phyloP scores from a whole-genome alignment of 1,140 invertebrate genomes.

The Macrobrachium nipponense region DNA sequence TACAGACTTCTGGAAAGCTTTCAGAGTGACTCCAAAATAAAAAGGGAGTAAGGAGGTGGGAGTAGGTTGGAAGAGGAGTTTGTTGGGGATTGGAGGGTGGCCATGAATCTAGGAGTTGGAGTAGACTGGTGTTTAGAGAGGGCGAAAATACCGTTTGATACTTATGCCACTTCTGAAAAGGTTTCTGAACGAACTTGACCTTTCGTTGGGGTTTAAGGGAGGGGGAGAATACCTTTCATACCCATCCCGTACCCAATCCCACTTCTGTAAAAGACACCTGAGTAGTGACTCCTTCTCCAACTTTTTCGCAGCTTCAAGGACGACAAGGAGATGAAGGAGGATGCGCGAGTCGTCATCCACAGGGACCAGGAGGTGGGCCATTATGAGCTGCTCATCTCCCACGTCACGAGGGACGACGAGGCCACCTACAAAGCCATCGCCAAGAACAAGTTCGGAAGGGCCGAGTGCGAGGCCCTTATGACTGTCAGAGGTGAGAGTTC shows the following conservation, averaged over 20 bases:
- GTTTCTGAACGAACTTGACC: too few relatives aligned
- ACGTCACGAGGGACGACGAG: slow-evolving; percentile 83
- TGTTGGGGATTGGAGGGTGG: too few relatives aligned
- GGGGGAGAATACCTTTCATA: neutral
- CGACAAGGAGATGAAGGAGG: slow-evolving; percentile 77
- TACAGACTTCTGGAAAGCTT: too few relatives aligned
- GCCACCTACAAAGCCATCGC: slow-evolving; percentile 91
- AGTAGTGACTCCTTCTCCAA: neutral
- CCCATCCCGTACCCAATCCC: too few relatives aligned
- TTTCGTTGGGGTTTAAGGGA: neutral
- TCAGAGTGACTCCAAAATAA: too few relatives aligned
- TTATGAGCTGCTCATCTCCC: slow-evolving; percentile 89
- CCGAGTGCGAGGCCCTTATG: slow-evolving; percentile 80
- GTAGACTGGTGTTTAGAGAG: too few relatives aligned
- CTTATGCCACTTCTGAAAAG: too few relatives aligned
- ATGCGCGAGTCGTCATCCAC: slow-evolving; percentile 80
- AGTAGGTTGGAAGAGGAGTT: too few relatives aligned
- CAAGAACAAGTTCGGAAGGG: slow-evolving; percentile 85
- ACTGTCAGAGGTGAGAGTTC: slow-evolving; percentile 78
- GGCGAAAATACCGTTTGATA: too few relatives aligned
- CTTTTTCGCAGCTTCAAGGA: slow-evolving; percentile 84
- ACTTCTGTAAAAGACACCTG: neutral
- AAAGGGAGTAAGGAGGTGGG: too few relatives aligned
- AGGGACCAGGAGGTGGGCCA: slow-evolving; percentile 85
- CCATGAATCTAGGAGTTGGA: too few relatives aligned